phyloP scores from a whole-genome alignment of 2,797 vertebrate genomes.

The Sebastiscus tertius region DNA sequence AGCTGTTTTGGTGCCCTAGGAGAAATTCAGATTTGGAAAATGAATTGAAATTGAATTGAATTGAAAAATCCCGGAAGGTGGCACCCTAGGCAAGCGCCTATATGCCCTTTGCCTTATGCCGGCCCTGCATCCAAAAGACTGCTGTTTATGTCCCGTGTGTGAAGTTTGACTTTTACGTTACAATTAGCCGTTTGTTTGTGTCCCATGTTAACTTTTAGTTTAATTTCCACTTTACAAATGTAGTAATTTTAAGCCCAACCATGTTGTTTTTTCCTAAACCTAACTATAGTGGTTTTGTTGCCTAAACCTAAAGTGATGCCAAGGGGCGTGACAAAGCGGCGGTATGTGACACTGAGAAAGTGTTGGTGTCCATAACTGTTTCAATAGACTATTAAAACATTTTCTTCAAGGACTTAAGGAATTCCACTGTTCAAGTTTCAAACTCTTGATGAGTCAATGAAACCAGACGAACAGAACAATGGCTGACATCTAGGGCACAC shows the following conservation, averaged over 20 bases:
- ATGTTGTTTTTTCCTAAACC: neutral
- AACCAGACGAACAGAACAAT: neutral
- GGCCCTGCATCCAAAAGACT: neutral
- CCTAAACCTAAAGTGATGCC: neutral
- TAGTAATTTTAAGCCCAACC: too few species aligned
- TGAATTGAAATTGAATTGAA: too few species aligned
- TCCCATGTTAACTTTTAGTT: neutral
- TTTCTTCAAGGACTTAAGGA: neutral
- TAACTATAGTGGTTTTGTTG: neutral
- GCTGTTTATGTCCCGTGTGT: too few species aligned
- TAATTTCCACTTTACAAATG: neutral
- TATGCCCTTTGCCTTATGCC: neutral
- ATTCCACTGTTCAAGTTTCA: neutral
- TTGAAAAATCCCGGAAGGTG: neutral
- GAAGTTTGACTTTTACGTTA: too few species aligned
- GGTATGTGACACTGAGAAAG: neutral
- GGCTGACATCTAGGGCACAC: neutral
- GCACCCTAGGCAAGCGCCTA: neutral
- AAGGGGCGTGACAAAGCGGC: neutral
- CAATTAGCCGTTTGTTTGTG: neutral
- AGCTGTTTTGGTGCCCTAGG: too few species aligned
- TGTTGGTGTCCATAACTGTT: neutral
- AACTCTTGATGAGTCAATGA: neutral
- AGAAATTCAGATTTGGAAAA: too few species aligned
- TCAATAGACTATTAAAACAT: neutral